Evolutionary conservation across 2,113 vertebrate genomes (phyloP), one percentile per base, ranked within the genome.

Genomic region (Notechis scutatus): DNA sequence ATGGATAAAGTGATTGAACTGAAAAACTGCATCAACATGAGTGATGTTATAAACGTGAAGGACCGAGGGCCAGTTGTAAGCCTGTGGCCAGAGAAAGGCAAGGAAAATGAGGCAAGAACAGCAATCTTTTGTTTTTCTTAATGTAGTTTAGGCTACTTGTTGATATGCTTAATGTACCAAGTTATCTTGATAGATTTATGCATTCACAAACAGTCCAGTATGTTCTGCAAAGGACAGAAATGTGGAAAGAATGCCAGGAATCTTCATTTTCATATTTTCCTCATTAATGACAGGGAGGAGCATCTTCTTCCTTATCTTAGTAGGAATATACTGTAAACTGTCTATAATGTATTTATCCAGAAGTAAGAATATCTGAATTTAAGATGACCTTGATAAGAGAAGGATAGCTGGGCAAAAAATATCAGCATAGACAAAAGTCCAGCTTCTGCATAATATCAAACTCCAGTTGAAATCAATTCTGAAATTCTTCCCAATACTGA

Each of bases 61-160:
- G 99, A 99, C 96, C 97, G 98, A 91, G 99, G 99, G 34, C 97
- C 98, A 0, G 98, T 99, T 4, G 98, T 99, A 93, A 99, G 97
- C 96, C 96, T 99, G 57, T 99, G 99, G 99, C 98, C 99, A 34
- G 91, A 94, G 87, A 92, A 97, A 2, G 97, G 95, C 59, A 98
- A 98, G 90, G 96, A 97, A 2, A 56, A 96, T 0, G 95, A 98
- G 97, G 99, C 98, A 95, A 97, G 97, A 24, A 18, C 4, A 18
- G 50, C 42, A 18, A 50, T 11, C 87, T 50, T n/a, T 64, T 85
- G 69, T 42, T 12, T 64, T 3, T 0, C 0, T 23, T 90, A 52
- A 87, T 23, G 3, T 4, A 26, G 18, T 85, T 81, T 39, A 23
- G 26, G 55, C 18, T 45, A 91, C 0, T 81, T 23, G 61, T 52